These are phyloP conservation scores for Galeopsomyia nigrocyanea DNA, from an alignment of 2,888 invertebrate species.

Conservation along the genomic window DNA sequence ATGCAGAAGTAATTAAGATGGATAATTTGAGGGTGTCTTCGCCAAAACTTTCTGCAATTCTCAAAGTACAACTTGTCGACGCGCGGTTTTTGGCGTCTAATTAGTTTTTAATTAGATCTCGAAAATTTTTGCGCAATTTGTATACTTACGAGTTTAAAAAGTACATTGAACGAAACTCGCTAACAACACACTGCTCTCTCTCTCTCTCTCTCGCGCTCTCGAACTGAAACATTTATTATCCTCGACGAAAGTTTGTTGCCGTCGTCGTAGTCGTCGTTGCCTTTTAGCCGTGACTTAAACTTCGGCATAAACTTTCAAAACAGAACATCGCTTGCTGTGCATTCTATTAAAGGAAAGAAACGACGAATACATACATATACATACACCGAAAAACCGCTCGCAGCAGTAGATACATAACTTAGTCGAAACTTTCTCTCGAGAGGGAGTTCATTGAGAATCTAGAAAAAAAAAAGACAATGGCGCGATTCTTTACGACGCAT, in stretches of 20 bases:
- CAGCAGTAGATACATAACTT: too few species aligned
- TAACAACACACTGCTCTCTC: too few species aligned
- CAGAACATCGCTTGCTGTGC: too few species aligned
- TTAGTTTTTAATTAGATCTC: conserved; percentile 31
- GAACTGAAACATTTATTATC: conserved; percentile 15
- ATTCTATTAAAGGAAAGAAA: too few species aligned
- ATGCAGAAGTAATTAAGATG: too few species aligned
- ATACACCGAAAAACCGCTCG: too few species aligned
- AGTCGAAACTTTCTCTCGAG: too few species aligned
- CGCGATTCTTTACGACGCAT: background rate
- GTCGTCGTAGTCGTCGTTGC: background rate
- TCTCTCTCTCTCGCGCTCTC: too few species aligned
- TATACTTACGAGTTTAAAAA: conserved; percentile 8
- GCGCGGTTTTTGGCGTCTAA: conserved; percentile 14
- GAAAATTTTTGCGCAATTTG: conserved; percentile 2
- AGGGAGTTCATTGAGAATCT: background rate
- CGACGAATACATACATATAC: too few species aligned
- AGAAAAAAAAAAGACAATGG: background rate
- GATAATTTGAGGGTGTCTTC: background rate
- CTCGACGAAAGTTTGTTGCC: background rate
- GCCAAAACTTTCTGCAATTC: background rate
- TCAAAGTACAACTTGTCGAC: background rate
- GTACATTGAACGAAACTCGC: background rate
- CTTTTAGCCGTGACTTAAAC: too few species aligned
- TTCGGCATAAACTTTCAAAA: too few species aligned